Base-by-base conservation (phyloP, 2,888 invertebrate genomes). In the Apotomis betuletana region DNA sequence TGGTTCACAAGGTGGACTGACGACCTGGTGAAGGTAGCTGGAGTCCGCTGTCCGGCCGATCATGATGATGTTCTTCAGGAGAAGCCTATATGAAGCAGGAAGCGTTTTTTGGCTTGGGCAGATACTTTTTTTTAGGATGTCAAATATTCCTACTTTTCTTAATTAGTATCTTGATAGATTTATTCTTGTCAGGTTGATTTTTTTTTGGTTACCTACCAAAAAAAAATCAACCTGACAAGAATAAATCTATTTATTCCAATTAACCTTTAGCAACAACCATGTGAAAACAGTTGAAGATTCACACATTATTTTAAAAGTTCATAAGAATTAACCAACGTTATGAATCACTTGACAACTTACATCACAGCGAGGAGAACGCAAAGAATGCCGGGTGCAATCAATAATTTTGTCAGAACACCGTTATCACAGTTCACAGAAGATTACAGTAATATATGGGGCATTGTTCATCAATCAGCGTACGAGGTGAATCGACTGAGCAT, bases 381-480 rank as follows among this genome's bases (percentile, higher is more conserved):
- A 38, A 67, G 59, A 67, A 67, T 67, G 67, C 49, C 15, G 38
- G 65, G 15, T 57, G 67, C 70, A 67, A 67, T 70, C 41, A 70
- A 70, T 70, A 67, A 60, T 67, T 70, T 70, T 63, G 46, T 55
- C 52, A 65, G 52, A 44, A 41, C 12, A 61, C 60, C 61, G 70
- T 70, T 70, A 70, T 12, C 38, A 51, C n/a, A 67, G 60, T 51
- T 61, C 41, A 61, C 55, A 61, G 46, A 46, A 27, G 3, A 41
- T 12, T 3, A 27, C 67, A 61, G 41, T 55, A 59, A 41, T 3
- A 36, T 38, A 57, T 27, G n/a, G 6, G 52, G 46, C 4, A 41
- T 54, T 44, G 44, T 44, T 44, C 44, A 44, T 44, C 44, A 49
- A 49, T 49, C 49, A 41, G 5, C 41, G 41, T 6, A 49, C 5